Evolutionary conservation across 1,140 invertebrate species (phyloP), one percentile per base, ranked within the genome.

Genomic region (Drosophila repleta): DNA sequence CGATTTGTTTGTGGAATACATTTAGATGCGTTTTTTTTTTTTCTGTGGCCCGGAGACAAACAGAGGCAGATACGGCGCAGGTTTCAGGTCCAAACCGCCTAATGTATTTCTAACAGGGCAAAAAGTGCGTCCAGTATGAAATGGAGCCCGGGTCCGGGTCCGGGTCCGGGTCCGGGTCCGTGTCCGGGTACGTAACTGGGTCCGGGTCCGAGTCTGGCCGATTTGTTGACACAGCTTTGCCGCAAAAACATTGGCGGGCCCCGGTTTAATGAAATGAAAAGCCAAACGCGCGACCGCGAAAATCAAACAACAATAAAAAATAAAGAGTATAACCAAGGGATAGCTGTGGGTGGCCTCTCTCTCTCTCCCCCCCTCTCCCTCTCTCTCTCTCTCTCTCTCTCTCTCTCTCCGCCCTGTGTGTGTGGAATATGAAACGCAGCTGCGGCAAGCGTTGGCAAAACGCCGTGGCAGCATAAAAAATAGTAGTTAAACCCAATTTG

Each of bases 301-400:
- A 87, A 87, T 87, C 82, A 87, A 87, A 88, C 83, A 85, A 87
- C 82, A 87, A 87, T 87, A 82, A 88, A 88, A 87, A 88, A 82
- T 78, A 87, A 81, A 56, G 65, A 53, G 21, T 26, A 48, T 24
- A 60, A 21, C 52, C 18, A 21, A 20, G 48, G 60, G 43, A 35
- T 48, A 53, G 68, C 7, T 29, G 29, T 29, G 29, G 29, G 29
- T 29, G 29, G 29, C 8, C 29, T 29, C 29, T 7, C 7, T 29
- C 29, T 29, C 29, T 5, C 29, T 29, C 29, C 0, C 5, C 1
- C 29, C 1, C 29, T 29, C 5, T 0, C 29, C 0, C 29, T 29
- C 29, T 29, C 29, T 10, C 29, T 29, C 29, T 7, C 29, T 8
- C 29, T 29, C 29, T 29, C 29, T 10, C 29, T 29, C 8, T 29